Conservation (phyloP, 2,888 invertebrate species). For the Autographa pulchrina region DNA sequence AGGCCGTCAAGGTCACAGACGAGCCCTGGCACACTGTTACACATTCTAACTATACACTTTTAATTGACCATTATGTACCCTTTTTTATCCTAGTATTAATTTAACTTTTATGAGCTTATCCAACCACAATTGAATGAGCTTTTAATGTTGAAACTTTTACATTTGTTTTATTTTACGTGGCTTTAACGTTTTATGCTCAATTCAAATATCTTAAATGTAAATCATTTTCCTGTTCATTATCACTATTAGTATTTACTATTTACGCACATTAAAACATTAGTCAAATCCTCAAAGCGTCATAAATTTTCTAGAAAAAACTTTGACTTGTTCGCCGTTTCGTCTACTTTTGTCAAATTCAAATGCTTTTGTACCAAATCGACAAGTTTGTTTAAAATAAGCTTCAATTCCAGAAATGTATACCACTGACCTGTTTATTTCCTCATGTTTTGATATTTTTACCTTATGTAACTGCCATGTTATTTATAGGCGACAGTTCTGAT, state of each 20-base stretch:
- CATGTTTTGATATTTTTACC: not conserved
- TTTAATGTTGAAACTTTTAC: constrained; percentile 44
- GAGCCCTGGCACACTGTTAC: constrained; percentile 68
- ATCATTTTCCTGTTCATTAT: no score
- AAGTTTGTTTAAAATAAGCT: not conserved
- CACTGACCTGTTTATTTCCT: not conserved
- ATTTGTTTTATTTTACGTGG: constrained; percentile 24
- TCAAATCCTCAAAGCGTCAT: no score
- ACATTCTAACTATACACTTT: constrained; percentile 50
- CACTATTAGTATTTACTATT: no score
- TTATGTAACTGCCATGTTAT: not conserved
- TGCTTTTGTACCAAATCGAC: not conserved
- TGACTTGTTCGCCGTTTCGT: no score
- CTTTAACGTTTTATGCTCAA: not conserved
- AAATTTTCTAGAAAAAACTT: no score
- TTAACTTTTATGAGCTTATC: constrained; percentile 32
- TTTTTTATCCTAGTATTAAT: constrained; percentile 35
- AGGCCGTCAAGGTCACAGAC: constrained; percentile 75
- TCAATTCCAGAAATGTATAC: not conserved
- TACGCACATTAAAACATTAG: no score
- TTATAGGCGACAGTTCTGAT: not conserved
- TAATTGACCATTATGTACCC: constrained; percentile 41
- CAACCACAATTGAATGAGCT: constrained; percentile 37
- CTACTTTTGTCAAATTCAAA: not conserved
- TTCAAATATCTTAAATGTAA: no score